A percentile compares a stretch with the other conserved stretches of the same genome.
Conservation (phyloP, 1,140 invertebrate genomes). For the Xylocopa sonorina region DNA sequence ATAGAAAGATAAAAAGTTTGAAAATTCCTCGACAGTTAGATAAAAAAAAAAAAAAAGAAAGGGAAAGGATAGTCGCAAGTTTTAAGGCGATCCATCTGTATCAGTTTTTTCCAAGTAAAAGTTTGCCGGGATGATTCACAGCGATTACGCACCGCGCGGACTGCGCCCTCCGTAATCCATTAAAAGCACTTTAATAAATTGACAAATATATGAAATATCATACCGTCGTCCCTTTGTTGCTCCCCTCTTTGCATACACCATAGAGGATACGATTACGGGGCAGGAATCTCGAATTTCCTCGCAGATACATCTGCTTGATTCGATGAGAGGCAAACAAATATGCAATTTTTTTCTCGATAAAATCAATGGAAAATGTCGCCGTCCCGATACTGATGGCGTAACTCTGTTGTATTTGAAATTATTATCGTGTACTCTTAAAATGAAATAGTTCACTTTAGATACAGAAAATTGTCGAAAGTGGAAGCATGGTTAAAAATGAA, state of each 20-base stretch:
- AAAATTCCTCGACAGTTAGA: too few relatives aligned
- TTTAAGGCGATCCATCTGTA: not conserved
- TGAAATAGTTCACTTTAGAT: too few relatives aligned
- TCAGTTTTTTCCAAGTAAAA: not conserved
- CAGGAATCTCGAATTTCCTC: constrained; percentile 37
- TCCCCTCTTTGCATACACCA: not conserved
- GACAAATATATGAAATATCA: constrained; percentile 74
- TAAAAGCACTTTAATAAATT: constrained; percentile 80
- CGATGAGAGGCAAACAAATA: constrained; percentile 4
- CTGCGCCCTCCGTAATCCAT: constrained; percentile 70
- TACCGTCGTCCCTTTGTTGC: constrained; percentile 5
- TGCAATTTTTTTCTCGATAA: not conserved
- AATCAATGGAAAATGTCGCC: not conserved
- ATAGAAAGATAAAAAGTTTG: too few relatives aligned
- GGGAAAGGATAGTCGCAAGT: not conserved
- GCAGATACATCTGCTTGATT: not conserved
- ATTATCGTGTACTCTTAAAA: too few relatives aligned
- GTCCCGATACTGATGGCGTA: too few relatives aligned
- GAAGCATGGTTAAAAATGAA: too few relatives aligned
- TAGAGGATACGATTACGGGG: constrained; percentile 9
- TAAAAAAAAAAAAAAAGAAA: not conserved
- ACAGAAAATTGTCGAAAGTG: too few relatives aligned
- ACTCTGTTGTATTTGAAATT: too few relatives aligned
- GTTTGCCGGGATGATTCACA: constrained; percentile 46
- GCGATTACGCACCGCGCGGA: constrained; percentile 17